Percentiles rank a stretch among this genome's conserved stretches.
phyloP scores from a whole-genome alignment of 2,113 vertebrate species.

The Pardalotus punctatus region DNA sequence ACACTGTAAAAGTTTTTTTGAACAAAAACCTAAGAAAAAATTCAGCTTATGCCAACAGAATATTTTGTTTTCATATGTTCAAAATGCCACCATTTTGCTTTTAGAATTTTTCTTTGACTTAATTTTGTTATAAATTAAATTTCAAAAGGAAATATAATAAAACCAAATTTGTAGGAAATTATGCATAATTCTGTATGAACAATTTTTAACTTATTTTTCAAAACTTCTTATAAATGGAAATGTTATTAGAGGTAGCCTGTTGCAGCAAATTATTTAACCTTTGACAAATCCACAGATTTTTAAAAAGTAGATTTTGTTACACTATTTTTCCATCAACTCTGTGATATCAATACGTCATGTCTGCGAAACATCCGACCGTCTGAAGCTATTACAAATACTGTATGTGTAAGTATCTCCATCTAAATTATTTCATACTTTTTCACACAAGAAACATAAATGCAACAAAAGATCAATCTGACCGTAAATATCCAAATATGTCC shows the following conservation, averaged over 20 bases:
- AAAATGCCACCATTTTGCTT: not conserved
- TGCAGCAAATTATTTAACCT: not conserved
- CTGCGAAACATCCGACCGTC: not conserved
- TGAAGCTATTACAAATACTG: slow-evolving; percentile 22
- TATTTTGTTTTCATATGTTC: not conserved
- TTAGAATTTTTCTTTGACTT: not conserved
- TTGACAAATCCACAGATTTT: not conserved
- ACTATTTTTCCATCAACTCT: not conserved
- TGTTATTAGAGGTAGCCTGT: not conserved
- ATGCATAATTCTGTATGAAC: not conserved
- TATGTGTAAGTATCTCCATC: slow-evolving; percentile 56
- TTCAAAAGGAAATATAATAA: not conserved
- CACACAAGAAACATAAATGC: slow-evolving; percentile 70
- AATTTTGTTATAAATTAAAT: not conserved
- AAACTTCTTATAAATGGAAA: not conserved
- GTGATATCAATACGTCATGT: not conserved
- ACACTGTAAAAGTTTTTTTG: not conserved
- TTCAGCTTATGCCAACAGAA: not conserved
- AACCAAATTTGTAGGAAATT: not conserved
- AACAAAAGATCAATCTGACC: slow-evolving; percentile 72
- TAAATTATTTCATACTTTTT: slow-evolving; percentile 63
- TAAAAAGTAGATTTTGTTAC: not conserved
- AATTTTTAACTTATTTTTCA: not conserved
- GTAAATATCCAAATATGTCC: slow-evolving; percentile 78
- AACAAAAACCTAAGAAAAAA: not conserved